Evolutionary conservation across 2,888 invertebrate species (phyloP), one percentile per base, ranked within the genome.

Genomic region (Andrena chrysosceles): DNA sequence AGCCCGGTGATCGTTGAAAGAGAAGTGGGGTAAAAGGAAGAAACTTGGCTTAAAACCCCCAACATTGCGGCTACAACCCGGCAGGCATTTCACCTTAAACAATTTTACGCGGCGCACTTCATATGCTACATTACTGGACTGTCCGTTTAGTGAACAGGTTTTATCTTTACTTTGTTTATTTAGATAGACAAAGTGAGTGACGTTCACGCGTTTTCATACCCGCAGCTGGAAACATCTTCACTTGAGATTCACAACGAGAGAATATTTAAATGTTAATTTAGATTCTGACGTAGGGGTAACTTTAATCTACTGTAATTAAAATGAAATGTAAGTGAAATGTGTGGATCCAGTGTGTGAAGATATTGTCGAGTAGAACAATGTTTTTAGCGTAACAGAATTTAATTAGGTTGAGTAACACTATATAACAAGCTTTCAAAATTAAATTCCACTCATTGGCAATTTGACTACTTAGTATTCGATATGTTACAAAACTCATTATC

Each of bases 81-180:
- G 75, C 54, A 59, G 87, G 85, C 88, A 88, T 84, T 82, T 76
- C 75, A 70, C 76, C 81, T 83, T 86, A 89, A 91, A 90, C 90
- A 90, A 91, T 90, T 84, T 90, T 86, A 79, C 81, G 75, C 76
- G 74, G 80, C 62, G 49, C 49, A 63, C 35, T 63, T 49, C 67
- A 56, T 63, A 35, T 31, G 74, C 16, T 56, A 62, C 69, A 56
- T 68, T 68, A 60, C 52, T 42, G 16, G 64, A 70, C 62, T 56
- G 49, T 35, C 59, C 59, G 68, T 68, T 59, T 69, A 69, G 68
- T 52, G 68, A 72, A 68, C 80, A 72, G 52, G 56, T 81, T 81
- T 73, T 73, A 69, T 69, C 56, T 71, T 74, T 31, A 49, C 68
- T 69, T 66, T 81, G 73, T 74, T 81, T 80, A 48, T 59, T 49